A percentile compares a stretch with the other conserved stretches of the same genome.
Conservation (phyloP, 2,888 invertebrate genomes). For the Ophioninae sp. region DNA sequence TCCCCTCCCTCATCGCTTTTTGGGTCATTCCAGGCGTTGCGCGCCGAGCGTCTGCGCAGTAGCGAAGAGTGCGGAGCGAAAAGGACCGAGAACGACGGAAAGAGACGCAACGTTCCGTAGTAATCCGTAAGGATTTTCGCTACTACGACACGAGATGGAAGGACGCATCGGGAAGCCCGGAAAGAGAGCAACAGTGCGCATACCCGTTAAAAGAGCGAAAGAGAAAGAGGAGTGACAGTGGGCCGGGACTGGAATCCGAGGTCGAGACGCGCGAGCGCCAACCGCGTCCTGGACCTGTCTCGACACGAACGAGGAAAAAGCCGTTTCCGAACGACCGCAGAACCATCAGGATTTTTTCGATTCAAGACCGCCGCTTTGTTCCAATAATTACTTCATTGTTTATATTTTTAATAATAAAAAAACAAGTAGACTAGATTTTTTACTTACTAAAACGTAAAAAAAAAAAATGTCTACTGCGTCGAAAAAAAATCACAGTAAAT, state of each 20-base stretch:
- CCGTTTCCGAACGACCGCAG: slow-evolving; percentile 29
- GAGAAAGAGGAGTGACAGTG: slow-evolving; percentile 22
- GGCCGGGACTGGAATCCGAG: slow-evolving; percentile 29
- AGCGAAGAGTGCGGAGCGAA: slow-evolving; percentile 24
- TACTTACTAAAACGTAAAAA: too few species aligned
- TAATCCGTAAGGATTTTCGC: slow-evolving; percentile 50
- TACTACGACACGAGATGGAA: slow-evolving; percentile 43
- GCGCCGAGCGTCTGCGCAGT: slow-evolving; percentile 44
- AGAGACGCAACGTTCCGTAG: slow-evolving; percentile 42
- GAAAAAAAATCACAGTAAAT: too few species aligned
- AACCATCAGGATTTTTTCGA: slow-evolving; percentile 8
- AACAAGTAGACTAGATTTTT: too few species aligned
- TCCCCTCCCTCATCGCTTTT: slow-evolving; percentile 53
- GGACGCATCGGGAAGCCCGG: slow-evolving; percentile 37
- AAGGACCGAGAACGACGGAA: slow-evolving; percentile 1
- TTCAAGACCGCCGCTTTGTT: too few species aligned
- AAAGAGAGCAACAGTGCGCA: slow-evolving; percentile 52
- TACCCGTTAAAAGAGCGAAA: slow-evolving; percentile 51
- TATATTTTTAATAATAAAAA: too few species aligned
- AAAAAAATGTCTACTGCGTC: too few species aligned
- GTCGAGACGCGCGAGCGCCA: slow-evolving; percentile 37
- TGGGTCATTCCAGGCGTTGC: slow-evolving; percentile 61
- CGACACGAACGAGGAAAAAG: slow-evolving; percentile 46
- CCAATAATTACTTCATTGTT: too few species aligned
- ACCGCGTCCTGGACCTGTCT: slow-evolving; percentile 58